These are phyloP conservation scores for Myotis davidii DNA, from an alignment of 2,113 vertebrate genomes.

Conservation along the genomic window DNA sequence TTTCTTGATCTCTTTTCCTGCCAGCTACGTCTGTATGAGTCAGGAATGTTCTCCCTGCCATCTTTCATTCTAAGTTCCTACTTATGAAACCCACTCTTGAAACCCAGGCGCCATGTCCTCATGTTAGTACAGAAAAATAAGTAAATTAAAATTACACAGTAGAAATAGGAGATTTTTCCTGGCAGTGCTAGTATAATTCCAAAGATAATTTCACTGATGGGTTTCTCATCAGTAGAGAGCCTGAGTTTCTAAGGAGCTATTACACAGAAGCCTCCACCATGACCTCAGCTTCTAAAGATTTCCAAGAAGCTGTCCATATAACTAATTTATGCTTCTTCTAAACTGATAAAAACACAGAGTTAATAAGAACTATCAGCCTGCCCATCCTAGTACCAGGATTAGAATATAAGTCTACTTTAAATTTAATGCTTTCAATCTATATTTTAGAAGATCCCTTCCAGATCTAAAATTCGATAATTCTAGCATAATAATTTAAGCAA, in stretches of 20 bases:
- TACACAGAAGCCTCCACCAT: not conserved
- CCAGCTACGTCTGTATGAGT: slow-evolving; percentile 26
- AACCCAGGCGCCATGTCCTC: slow-evolving; percentile 39
- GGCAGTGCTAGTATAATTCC: not conserved
- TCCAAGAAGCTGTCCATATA: slow-evolving; percentile 32
- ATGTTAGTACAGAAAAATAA: slow-evolving; percentile 53
- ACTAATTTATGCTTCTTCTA: not conserved
- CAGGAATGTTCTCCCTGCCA: slow-evolving; percentile 53
- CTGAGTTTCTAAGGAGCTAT: not conserved
- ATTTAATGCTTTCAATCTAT: not conserved
- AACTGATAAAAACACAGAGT: slow-evolving; percentile 27
- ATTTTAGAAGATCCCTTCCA: not conserved
- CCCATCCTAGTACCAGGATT: slow-evolving; percentile 11
- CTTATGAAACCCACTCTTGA: slow-evolving; percentile 61
- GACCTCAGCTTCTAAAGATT: slow-evolving; percentile 29
- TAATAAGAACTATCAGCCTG: slow-evolving; percentile 48
- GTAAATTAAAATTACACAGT: slow-evolving; percentile 62
- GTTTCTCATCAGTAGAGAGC: slow-evolving; percentile 11
- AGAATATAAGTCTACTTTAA: slow-evolving; percentile 34
- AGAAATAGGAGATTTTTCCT: slow-evolving; percentile 42
- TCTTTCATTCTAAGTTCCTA: slow-evolving; percentile 53
- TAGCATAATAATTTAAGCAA: slow-evolving; percentile 41
- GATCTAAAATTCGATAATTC: slow-evolving; percentile 14
- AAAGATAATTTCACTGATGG: slow-evolving; percentile 40
- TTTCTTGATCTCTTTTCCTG: slow-evolving; percentile 56